These are phyloP conservation scores for Rhyzopertha dominica DNA, from an alignment of 1,140 invertebrate genomes.

Conservation along the genomic window DNA sequence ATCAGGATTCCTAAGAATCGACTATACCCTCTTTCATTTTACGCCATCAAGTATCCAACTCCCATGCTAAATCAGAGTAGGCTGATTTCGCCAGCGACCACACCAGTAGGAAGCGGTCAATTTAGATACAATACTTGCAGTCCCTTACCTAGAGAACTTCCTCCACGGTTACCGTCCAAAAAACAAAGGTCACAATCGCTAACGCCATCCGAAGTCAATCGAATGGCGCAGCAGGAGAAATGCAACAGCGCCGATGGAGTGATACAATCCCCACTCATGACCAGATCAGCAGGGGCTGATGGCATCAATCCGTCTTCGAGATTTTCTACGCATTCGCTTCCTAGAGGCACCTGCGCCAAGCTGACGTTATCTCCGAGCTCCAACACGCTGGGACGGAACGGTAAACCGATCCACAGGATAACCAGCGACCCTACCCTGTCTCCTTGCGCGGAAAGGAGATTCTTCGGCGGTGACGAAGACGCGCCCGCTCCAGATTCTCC, in stretches of 20 bases:
- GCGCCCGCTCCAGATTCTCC: slow-evolving; percentile 47
- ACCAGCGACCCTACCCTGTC: slow-evolving; percentile 55
- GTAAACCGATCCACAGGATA: slow-evolving; percentile 44
- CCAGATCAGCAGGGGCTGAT: slow-evolving; percentile 40
- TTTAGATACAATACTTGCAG: slow-evolving; percentile 23
- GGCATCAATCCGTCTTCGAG: slow-evolving; percentile 39
- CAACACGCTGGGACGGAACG: slow-evolving; percentile 41
- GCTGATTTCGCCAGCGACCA: slow-evolving; percentile 38
- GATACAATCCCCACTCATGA: slow-evolving; percentile 48
- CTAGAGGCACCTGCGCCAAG: slow-evolving; percentile 43
- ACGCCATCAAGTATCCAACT: slow-evolving; percentile 54
- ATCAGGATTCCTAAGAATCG: slow-evolving; percentile 75
- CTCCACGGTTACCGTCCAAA: slow-evolving; percentile 59
- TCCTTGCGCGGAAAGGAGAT: slow-evolving; percentile 45
- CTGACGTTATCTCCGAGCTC: slow-evolving; percentile 38
- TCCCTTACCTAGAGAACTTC: slow-evolving; percentile 49
- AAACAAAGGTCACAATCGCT: slow-evolving; percentile 64
- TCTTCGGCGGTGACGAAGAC: slow-evolving; percentile 31
- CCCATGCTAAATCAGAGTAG: slow-evolving; percentile 32
- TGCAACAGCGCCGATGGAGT: slow-evolving; percentile 59
- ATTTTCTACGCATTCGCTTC: slow-evolving; percentile 56
- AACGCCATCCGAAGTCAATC: slow-evolving; percentile 53
- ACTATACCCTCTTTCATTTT: slow-evolving; percentile 61
- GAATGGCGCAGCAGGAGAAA: slow-evolving; percentile 49
- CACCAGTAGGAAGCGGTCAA: slow-evolving; percentile 29